Evolutionary conservation across 2,113 vertebrate genomes (phyloP).

Genomic region (Burhinus oedicnemus): DNA sequence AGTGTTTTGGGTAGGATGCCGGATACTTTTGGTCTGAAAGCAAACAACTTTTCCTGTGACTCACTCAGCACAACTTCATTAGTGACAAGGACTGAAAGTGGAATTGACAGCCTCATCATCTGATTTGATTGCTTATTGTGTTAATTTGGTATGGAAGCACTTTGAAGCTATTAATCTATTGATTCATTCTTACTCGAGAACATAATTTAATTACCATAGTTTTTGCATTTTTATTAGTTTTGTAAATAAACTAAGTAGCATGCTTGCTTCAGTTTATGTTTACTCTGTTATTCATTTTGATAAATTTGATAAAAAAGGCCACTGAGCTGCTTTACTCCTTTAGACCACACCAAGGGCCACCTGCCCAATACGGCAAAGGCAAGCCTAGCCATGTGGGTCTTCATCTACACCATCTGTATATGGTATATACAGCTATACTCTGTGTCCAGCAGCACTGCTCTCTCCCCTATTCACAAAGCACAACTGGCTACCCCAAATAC

Average conservation of each 20-base stretch:
- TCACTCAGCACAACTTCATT: neutral
- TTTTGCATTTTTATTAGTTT: constrained; percentile 27
- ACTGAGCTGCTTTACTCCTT: neutral
- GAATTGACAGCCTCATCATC: constrained; percentile 12
- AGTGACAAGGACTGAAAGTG: neutral
- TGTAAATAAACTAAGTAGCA: constrained; percentile 20
- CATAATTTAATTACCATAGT: constrained; percentile 22
- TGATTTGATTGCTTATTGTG: constrained; percentile 44
- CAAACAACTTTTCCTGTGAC: neutral
- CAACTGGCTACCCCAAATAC: neutral
- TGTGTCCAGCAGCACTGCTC: neutral
- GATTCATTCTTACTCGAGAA: constrained; percentile 17
- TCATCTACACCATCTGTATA: neutral
- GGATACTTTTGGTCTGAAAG: neutral
- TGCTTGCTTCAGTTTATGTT: neutral
- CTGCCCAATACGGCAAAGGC: neutral
- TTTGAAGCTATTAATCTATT: constrained; percentile 29
- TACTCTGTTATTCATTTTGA: neutral
- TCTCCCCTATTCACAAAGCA: neutral
- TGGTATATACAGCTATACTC: neutral
- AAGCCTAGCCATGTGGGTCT: neutral
- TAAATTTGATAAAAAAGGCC: neutral
- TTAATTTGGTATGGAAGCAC: neutral
- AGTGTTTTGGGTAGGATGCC: neutral
- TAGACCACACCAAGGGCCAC: neutral